A percentile compares a stretch with the other conserved stretches of the same genome.
phyloP scores from a whole-genome alignment of 2,113 vertebrate species.

The Rhynchomys soricoides region DNA sequence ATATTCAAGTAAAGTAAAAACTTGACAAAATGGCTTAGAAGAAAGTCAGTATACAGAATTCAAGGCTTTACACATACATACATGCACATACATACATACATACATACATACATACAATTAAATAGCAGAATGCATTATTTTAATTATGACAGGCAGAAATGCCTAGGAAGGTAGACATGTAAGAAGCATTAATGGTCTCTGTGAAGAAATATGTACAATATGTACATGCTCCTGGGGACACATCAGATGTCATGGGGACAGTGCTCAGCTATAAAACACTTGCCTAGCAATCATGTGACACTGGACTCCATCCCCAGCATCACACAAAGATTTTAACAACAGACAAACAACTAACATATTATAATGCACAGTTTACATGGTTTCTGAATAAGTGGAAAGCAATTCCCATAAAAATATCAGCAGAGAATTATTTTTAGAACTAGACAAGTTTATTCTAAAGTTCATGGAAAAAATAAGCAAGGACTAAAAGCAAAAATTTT shows the following conservation, averaged over 20 bases:
- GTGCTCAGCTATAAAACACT: not conserved
- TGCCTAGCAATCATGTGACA: not conserved
- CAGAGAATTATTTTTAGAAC: slow-evolving; percentile 11
- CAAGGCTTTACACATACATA: not conserved
- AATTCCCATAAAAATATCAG: slow-evolving; percentile 10
- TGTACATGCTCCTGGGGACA: not conserved
- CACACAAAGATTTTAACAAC: not conserved
- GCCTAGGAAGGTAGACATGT: not conserved
- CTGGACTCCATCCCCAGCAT: not conserved
- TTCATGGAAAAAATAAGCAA: slow-evolving; percentile 35
- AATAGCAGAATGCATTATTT: not conserved
- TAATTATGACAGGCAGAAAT: not conserved
- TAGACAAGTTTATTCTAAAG: slow-evolving; percentile 25
- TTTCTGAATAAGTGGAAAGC: not conserved
- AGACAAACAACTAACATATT: not conserved
- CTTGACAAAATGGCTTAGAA: not conserved
- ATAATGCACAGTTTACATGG: not conserved
- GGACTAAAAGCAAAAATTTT: not conserved
- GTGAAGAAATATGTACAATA: not conserved
- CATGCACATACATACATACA: not conserved
- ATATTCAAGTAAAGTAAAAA: slow-evolving; percentile 3
- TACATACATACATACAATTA: not conserved
- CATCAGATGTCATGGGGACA: not conserved
- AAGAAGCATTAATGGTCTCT: not conserved
- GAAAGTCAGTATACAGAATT: slow-evolving; percentile 4